A percentile compares a stretch with the other conserved stretches of the same genome.
Conservation (phyloP, 1,140 invertebrate genomes). For the Ips typographus region DNA sequence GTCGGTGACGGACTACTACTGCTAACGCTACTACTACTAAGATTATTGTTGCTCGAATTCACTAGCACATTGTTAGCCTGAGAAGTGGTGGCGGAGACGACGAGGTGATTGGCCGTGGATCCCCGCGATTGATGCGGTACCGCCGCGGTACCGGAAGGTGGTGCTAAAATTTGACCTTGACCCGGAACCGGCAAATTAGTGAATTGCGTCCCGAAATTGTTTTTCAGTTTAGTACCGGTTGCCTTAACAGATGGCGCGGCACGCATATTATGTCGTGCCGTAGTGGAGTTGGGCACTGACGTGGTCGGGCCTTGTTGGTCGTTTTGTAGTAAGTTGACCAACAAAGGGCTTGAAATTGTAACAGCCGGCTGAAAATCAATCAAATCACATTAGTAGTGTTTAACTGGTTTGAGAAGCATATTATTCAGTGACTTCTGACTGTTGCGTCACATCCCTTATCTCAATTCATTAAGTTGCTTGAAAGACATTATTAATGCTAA, state of each 20-base stretch:
- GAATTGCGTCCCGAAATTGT: slow-evolving; percentile 9
- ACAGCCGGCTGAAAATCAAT: slow-evolving; percentile 57
- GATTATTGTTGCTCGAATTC: slow-evolving; percentile 34
- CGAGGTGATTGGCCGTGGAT: slow-evolving; percentile 11
- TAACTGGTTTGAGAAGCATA: too few species aligned
- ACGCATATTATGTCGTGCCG: slow-evolving; percentile 25
- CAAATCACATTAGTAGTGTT: slow-evolving; percentile 40
- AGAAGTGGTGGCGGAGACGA: slow-evolving; percentile 12
- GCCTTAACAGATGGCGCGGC: slow-evolving; percentile 18
- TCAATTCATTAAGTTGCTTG: too few species aligned
- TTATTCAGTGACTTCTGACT: too few species aligned
- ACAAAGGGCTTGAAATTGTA: slow-evolving; percentile 81
- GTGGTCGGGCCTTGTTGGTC: slow-evolving; percentile 57
- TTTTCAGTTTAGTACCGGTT: slow-evolving; percentile 11
- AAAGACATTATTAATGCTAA: too few species aligned
- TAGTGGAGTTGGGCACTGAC: slow-evolving; percentile 8
- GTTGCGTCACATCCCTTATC: too few species aligned
- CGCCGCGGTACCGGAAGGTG: slow-evolving; percentile 6
- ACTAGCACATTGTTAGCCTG: slow-evolving; percentile 37
- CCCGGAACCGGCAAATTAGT: slow-evolving; percentile 1
- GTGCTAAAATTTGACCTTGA: slow-evolving; percentile 5
- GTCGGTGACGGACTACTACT: slow-evolving; percentile 38
- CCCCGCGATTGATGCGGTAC: background rate
- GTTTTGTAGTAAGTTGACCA: slow-evolving; percentile 89
- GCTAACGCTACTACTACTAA: slow-evolving; percentile 32